Evolutionary conservation across 2,797 vertebrate genomes (phyloP).

Genomic region (Semaprochilodus insignis): DNA sequence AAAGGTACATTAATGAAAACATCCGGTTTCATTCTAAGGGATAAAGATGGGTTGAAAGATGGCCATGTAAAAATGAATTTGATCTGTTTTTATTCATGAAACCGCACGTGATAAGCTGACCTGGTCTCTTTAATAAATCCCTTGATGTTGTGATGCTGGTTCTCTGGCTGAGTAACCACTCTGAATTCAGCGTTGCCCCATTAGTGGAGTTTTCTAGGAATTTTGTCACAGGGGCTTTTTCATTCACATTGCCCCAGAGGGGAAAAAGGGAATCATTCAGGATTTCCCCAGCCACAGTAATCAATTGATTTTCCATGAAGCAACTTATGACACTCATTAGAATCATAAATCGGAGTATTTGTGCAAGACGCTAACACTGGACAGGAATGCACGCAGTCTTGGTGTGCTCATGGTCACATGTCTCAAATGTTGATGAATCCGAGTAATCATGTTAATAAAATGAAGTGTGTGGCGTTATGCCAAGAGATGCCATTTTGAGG

Average conservation of each 20-base stretch:
- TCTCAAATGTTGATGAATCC: background rate
- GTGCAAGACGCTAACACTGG: background rate
- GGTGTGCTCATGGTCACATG: slow-evolving; percentile 5
- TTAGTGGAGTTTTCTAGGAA: background rate
- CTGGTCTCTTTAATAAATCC: background rate
- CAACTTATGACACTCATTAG: slow-evolving; percentile 26
- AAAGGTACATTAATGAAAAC: too few species aligned
- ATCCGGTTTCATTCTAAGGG: too few species aligned
- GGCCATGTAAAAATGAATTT: too few species aligned
- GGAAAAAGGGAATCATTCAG: background rate
- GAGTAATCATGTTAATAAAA: background rate
- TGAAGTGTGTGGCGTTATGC: background rate
- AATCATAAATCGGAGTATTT: background rate
- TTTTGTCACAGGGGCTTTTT: slow-evolving; percentile 8
- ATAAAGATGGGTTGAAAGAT: too few species aligned
- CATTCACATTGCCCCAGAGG: background rate
- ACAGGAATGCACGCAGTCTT: background rate
- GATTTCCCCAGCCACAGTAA: slow-evolving; percentile 17
- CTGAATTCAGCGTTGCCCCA: background rate
- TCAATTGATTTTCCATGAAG: slow-evolving; percentile 26
- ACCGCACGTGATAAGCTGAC: too few species aligned
- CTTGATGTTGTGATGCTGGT: background rate
- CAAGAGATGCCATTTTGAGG: background rate
- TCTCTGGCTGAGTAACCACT: background rate
- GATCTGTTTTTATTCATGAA: too few species aligned